Conservation (phyloP, 2,113 vertebrate genomes). For the Mandrillus leucophaeus region DNA sequence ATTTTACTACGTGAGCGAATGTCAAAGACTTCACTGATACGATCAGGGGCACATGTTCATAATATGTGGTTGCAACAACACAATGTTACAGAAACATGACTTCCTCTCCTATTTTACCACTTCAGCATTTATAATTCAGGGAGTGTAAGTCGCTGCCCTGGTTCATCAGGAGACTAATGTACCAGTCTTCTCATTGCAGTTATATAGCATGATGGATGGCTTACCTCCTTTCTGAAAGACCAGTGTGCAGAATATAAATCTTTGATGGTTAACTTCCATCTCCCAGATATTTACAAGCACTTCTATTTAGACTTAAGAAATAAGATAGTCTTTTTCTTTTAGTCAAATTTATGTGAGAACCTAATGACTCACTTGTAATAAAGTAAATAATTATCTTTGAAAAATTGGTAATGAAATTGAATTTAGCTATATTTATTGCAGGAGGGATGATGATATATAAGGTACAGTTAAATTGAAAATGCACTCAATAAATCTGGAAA, state of each 20-base stretch:
- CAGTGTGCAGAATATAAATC: background rate
- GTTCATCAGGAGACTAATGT: background rate
- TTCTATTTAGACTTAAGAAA: background rate
- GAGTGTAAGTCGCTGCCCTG: background rate
- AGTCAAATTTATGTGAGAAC: background rate
- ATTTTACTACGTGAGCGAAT: background rate
- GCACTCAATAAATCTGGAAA: background rate
- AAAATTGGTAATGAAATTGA: background rate
- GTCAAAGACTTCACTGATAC: background rate
- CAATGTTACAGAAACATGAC: fast-evolving
- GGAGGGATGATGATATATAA: background rate
- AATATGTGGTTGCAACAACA: background rate
- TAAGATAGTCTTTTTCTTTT: background rate
- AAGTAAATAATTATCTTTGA: background rate
- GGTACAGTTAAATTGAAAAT: background rate
- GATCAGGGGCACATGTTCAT: too few species aligned
- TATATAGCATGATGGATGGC: background rate
- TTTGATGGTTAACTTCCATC: background rate
- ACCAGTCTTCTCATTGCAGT: background rate
- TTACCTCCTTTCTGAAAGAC: background rate
- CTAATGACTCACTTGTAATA: background rate
- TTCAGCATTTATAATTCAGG: background rate
- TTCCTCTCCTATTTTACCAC: background rate
- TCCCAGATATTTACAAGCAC: background rate
- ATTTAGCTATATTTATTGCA: background rate